Conservation (phyloP, 2,888 invertebrate species). For the Bursaphelenchus okinawaensis region DNA sequence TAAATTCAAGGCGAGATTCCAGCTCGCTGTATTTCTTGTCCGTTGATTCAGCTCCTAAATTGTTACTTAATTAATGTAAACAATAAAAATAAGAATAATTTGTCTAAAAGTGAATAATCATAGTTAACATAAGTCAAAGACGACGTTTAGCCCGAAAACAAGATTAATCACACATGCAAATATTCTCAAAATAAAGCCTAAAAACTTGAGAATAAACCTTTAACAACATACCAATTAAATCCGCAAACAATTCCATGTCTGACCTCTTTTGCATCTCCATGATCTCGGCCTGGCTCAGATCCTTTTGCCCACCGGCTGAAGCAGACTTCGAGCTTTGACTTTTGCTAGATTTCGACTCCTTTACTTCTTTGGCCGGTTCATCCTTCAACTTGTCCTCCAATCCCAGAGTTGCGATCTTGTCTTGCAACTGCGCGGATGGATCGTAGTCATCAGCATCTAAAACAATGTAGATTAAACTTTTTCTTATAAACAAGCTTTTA, state of each 20-base stretch:
- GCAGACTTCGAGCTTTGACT: not conserved
- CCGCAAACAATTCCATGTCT: slow-evolving; percentile 17
- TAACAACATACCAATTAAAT: slow-evolving; percentile 20
- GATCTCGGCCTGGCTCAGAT: slow-evolving; percentile 15
- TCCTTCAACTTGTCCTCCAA: slow-evolving; percentile 17
- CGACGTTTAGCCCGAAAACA: too few relatives aligned
- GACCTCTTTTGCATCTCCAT: slow-evolving; percentile 20
- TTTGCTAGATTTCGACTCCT: not conserved
- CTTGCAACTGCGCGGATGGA: slow-evolving; percentile 18
- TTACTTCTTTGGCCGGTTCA: not conserved
- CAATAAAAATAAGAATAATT: not conserved
- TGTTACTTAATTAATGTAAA: not conserved
- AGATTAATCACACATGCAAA: not conserved
- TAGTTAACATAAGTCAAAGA: too few relatives aligned
- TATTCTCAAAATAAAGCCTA: not conserved
- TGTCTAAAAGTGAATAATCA: not conserved
- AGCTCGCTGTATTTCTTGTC: slow-evolving; percentile 17
- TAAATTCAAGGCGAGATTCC: slow-evolving; percentile 11
- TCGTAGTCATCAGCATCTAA: slow-evolving; percentile 22
- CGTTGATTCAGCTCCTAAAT: slow-evolving; percentile 6
- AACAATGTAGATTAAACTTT: not conserved
- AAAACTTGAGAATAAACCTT: not conserved
- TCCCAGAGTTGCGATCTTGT: slow-evolving; percentile 23
- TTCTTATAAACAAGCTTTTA: not conserved
- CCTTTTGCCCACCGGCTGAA: not conserved